phyloP scores from a whole-genome alignment of 1,140 invertebrate genomes.

The Drosophila insularis region DNA sequence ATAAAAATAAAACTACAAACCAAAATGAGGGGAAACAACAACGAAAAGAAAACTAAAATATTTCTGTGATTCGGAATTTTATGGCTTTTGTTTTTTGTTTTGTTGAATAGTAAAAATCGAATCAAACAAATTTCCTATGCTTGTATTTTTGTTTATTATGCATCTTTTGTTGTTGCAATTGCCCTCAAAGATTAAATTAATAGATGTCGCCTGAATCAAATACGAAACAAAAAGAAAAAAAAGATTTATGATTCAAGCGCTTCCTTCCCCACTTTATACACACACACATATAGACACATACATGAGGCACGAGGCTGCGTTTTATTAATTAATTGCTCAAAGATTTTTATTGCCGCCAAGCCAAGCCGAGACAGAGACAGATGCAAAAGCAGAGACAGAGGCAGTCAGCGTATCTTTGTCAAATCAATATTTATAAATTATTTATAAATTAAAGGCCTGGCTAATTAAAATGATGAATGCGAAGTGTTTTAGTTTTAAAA shows the following conservation, averaged over 20 bases:
- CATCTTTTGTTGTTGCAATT: conserved; percentile 33
- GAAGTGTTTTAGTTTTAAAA: conserved; percentile 56
- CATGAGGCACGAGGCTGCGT: conserved; percentile 37
- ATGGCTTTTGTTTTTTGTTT: conserved; percentile 53
- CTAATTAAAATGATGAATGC: conserved; percentile 76
- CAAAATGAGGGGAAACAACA: conserved; percentile 48
- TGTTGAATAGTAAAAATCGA: conserved; percentile 25
- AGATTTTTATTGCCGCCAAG: conserved; percentile 44
- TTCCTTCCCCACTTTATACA: conserved; percentile 31
- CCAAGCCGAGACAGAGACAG: neutral
- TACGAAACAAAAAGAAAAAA: conserved; percentile 28
- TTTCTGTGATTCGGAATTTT: conserved; percentile 60
- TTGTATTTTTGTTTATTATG: conserved; percentile 34
- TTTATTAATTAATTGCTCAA: conserved; percentile 62
- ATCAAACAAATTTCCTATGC: conserved; percentile 36
- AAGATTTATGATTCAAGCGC: conserved; percentile 58
- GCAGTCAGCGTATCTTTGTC: conserved; percentile 45
- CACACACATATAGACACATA: conserved; percentile 12
- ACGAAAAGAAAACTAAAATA: conserved; percentile 63
- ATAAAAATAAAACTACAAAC: conserved; percentile 35
- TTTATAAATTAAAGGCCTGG: conserved; percentile 64
- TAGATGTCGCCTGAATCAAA: conserved; percentile 48
- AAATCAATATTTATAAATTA: conserved; percentile 70
- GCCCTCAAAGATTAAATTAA: conserved; percentile 60
- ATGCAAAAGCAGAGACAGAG: neutral